Evolutionary conservation across 1,140 invertebrate genomes (phyloP).

Genomic region (Pseudomyrmex pallidus): DNA sequence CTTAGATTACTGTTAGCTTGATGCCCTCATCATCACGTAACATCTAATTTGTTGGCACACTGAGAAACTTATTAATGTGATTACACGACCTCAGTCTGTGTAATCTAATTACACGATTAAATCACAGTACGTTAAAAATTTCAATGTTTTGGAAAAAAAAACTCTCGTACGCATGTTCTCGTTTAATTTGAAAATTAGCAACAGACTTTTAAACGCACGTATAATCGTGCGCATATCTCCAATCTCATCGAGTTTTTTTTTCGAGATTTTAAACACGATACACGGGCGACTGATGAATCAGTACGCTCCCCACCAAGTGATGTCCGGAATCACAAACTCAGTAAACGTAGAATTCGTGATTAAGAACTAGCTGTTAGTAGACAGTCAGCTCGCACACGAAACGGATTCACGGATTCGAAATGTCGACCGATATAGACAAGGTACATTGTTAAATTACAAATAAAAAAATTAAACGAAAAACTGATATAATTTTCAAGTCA

Average conservation of each 20-base stretch:
- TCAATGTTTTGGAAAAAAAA: not conserved
- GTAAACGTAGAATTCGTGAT: slow-evolving; percentile 14
- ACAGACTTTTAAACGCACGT: not conserved
- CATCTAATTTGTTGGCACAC: slow-evolving; percentile 4
- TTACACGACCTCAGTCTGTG: not conserved
- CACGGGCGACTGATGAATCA: not conserved
- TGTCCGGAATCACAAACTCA: slow-evolving; percentile 1
- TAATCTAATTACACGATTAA: slow-evolving; percentile 8
- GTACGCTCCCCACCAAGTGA: slow-evolving; percentile 2
- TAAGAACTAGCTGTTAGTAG: slow-evolving; percentile 41
- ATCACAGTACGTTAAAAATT: not conserved
- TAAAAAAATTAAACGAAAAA: too few species aligned
- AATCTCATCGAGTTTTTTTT: not conserved
- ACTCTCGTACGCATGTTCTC: too few species aligned
- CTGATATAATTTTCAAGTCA: too few species aligned
- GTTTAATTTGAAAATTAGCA: too few species aligned
- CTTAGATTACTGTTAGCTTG: slow-evolving; percentile 1
- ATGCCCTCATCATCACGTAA: not conserved
- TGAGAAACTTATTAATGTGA: not conserved
- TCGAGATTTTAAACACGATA: not conserved
- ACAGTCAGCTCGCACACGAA: slow-evolving; percentile 37
- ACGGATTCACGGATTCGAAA: slow-evolving; percentile 15
- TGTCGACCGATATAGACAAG: slow-evolving; percentile 16
- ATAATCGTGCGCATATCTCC: not conserved
- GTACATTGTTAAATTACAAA: slow-evolving; percentile 12